Evolutionary conservation across 2,888 invertebrate species (phyloP).

Genomic region (Tipula vernalis): DNA sequence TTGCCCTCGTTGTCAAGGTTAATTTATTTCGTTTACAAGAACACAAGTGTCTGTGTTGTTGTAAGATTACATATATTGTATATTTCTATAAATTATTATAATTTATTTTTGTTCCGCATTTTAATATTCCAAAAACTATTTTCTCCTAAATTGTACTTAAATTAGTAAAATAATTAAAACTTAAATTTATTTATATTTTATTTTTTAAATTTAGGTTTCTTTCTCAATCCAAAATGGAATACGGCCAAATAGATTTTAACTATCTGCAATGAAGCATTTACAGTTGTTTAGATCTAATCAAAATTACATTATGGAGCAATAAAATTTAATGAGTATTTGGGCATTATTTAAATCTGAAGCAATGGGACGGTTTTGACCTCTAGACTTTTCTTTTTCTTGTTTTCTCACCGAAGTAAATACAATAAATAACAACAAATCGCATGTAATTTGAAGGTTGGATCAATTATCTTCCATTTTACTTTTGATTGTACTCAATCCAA

Average conservation of each 20-base stretch:
- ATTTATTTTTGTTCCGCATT: background rate
- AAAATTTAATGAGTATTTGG: background rate
- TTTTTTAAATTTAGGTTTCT: background rate
- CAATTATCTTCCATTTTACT: background rate
- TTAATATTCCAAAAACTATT: background rate
- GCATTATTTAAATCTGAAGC: background rate
- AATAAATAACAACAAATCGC: background rate
- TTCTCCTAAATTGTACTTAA: background rate
- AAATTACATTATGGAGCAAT: background rate
- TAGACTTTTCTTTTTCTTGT: background rate
- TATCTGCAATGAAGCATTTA: background rate
- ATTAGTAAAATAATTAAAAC: background rate
- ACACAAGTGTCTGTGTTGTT: too few species aligned
- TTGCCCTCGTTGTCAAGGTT: background rate
- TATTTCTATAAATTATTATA: too few species aligned
- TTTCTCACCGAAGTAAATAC: background rate
- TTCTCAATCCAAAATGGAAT: background rate
- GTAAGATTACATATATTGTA: too few species aligned
- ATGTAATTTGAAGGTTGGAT: background rate
- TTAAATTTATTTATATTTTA: background rate
- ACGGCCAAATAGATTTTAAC: background rate
- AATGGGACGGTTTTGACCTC: background rate
- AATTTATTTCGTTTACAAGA: background rate
- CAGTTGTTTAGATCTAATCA: background rate
- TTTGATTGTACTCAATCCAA: background rate